These are phyloP conservation scores for Dryobota labecula DNA, from an alignment of 2,888 invertebrate species.

Conservation along the genomic window DNA sequence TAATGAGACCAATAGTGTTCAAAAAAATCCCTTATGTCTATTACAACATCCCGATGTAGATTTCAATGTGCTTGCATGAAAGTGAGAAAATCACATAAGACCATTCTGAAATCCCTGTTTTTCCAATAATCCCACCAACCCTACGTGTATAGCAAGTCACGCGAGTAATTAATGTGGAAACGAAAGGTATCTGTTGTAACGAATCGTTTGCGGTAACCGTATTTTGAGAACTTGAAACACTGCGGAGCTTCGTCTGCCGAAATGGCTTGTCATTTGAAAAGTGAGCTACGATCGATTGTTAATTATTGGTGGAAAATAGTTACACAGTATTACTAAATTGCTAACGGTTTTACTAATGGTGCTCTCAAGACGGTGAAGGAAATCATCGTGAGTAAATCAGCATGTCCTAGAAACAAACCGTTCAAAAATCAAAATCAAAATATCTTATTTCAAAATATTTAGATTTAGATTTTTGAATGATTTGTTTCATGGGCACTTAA, in stretches of 20 bases:
- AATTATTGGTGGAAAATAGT: slow-evolving; percentile 12
- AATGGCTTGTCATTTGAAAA: slow-evolving; percentile 51
- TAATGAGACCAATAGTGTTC: rapidly evolving
- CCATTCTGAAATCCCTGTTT: not conserved
- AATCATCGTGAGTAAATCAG: no score
- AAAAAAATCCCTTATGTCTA: not conserved
- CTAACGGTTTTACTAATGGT: not conserved
- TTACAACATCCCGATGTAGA: not conserved
- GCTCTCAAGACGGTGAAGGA: no score
- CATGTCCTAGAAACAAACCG: no score
- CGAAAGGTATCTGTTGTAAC: slow-evolving; percentile 66
- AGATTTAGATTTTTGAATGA: no score
- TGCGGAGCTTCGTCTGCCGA: slow-evolving; percentile 21
- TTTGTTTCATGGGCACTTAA: no score
- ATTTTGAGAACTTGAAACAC: slow-evolving; percentile 61
- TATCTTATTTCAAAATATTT: no score
- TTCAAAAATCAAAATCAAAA: no score
- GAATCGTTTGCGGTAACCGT: slow-evolving; percentile 63
- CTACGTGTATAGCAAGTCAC: slow-evolving; percentile 63
- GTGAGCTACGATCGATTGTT: slow-evolving; percentile 31
- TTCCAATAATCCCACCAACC: slow-evolving; percentile 46
- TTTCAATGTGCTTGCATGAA: not conserved
- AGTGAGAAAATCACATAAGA: not conserved
- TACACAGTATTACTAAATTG: not conserved
- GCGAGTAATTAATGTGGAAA: slow-evolving; percentile 66